Evolutionary conservation across 2,113 vertebrate species (phyloP).

Genomic region (Hemichromis elongatus): DNA sequence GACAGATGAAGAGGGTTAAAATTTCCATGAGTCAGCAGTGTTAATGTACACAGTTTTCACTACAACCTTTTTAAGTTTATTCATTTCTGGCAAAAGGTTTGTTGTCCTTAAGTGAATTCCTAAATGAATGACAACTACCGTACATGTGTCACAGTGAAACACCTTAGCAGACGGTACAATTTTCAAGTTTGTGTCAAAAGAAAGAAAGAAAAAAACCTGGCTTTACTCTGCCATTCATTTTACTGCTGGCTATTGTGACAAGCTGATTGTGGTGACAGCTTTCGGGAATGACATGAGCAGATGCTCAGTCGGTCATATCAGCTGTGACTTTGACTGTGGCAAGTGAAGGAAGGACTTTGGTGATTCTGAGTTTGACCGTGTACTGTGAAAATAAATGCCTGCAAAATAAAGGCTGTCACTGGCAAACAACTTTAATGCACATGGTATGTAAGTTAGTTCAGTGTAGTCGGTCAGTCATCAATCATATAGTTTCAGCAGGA

Average conservation of each 20-base stretch:
- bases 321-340: not conserved
- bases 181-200: not conserved
- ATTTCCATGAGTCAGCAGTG: accelerated
- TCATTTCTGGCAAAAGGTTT: not conserved
- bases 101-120: not conserved
- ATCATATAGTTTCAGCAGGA: not conserved
- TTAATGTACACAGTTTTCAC: not conserved
- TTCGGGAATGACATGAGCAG: not conserved
- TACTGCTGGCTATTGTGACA: not conserved
- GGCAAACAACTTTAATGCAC: not conserved
- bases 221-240: not conserved
- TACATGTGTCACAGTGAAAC: not conserved
- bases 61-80: not conserved
- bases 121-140: not conserved
- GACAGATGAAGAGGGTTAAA: not conserved
- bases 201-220: not conserved
- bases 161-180: not conserved
- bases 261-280: not conserved
- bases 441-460: not conserved
- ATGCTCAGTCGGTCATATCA: constrained; percentile 10
- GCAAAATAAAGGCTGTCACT: accelerated
- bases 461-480: not conserved
- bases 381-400: not conserved
- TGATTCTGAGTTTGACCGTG: not conserved
- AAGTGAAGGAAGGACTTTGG: not conserved